Evolutionary conservation across 1,140 invertebrate genomes (phyloP), one percentile per base, ranked within the genome.

Genomic region (Lucilia sericata): DNA sequence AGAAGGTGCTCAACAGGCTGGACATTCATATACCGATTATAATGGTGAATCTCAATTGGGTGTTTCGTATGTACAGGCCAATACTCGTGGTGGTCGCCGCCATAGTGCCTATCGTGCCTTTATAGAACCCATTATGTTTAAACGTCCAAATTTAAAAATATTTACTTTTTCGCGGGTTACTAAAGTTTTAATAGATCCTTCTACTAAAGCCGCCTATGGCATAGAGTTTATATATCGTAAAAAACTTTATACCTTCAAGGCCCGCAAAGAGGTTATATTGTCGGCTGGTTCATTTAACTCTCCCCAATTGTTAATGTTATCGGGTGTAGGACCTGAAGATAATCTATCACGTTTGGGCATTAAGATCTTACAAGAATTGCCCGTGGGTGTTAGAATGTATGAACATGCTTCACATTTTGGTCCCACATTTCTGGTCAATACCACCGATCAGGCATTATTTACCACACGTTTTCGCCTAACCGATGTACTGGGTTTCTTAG

Each of bases 251-350:
- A 89, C 88, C 51, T 92, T 93, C 8, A 91, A 91, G 83, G 94
- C 94, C 0, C 91, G 88, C n/a, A 95, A 94, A 86, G 95, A 96
- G 90, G 93, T 95, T 0, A 94, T 95, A 51, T 85, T 95, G 10
- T 94, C 95, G 51, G 95, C 95, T 12, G 96, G 96, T 0, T 92
- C 95, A 0, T 94, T 97, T 51, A 95, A 95, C 88, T 95, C 96
- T 1, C 95, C 96, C 0, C 96, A 97, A 90, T 86, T 97, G 10
- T 90, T 97, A 36, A 96, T 96, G 94, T 91, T 97, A 0, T 96
- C 95, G 1, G 96, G 96, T 0, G 92, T 97, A 9, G 96, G 96
- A 0, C 95, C 96, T 13, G 93, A 91, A 87, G 87, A 92, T 55
- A 92, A 94, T 85, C 87, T 98, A 2, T 89, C 94, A 75, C 92